Evolutionary conservation across 2,888 invertebrate species (phyloP).

Genomic region (Dorcus hopei): DNA sequence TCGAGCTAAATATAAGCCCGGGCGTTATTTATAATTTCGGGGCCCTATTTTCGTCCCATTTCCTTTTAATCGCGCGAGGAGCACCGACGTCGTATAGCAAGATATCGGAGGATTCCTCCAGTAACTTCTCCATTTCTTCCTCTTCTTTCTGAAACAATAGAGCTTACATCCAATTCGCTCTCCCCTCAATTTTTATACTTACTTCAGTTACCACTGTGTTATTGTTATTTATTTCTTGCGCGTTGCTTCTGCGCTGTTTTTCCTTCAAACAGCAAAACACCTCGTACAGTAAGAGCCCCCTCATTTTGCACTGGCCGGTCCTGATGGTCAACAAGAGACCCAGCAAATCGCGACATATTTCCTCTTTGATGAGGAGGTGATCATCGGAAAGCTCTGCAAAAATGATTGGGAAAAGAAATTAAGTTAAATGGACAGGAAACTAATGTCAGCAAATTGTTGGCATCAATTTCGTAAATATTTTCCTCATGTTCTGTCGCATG

Average conservation of each 20-base stretch:
- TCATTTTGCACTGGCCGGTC: slow-evolving; percentile 51
- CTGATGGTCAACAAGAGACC: slow-evolving; percentile 56
- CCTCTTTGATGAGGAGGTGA: slow-evolving; percentile 57
- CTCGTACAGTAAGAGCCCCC: slow-evolving; percentile 44
- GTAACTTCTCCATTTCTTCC: slow-evolving; percentile 20
- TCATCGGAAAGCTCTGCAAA: slow-evolving; percentile 57
- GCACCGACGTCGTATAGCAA: slow-evolving; percentile 38
- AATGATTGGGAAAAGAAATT: neutral
- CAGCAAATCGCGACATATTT: slow-evolving; percentile 60
- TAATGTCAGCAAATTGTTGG: too few species aligned
- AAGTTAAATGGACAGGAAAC: too few species aligned
- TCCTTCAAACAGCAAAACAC: slow-evolving; percentile 31
- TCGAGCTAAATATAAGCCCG: too few species aligned
- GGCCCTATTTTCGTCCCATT: slow-evolving; percentile 4
- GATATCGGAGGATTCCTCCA: slow-evolving; percentile 39
- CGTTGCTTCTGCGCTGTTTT: slow-evolving; percentile 15
- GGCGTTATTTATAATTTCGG: too few species aligned
- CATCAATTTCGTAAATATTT: too few species aligned
- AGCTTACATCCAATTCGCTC: neutral
- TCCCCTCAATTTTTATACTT: neutral
- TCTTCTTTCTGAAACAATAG: slow-evolving; percentile 8
- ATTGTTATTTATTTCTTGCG: slow-evolving; percentile 8
- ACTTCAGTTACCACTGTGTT: neutral
- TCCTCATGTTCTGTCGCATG: too few species aligned
- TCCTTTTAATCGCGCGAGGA: slow-evolving; percentile 33